phyloP scores from a whole-genome alignment of 1,140 invertebrate species.

The Neocloeon triangulifer region DNA sequence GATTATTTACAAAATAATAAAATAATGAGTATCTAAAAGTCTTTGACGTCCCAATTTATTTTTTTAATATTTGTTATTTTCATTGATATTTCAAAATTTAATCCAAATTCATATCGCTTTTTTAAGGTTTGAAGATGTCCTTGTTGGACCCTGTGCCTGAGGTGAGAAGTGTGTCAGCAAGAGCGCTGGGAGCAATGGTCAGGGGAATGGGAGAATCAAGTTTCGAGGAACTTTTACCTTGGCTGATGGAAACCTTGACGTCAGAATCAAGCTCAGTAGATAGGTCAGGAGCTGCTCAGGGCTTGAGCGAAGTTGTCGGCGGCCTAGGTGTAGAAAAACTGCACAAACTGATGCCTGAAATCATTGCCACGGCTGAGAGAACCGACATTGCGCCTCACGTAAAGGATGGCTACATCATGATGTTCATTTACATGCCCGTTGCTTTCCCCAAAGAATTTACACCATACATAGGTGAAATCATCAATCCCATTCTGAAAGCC shows the following conservation, averaged over 20 bases:
- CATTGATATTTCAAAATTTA: too few relatives aligned
- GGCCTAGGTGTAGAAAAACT: constrained; percentile 88
- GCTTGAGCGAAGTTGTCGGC: constrained; percentile 80
- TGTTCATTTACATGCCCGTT: constrained; percentile 98
- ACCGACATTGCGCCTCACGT: constrained; percentile 92
- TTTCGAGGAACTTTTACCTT: constrained; percentile 87
- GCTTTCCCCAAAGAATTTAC: constrained; percentile 91
- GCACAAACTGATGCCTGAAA: constrained; percentile 93
- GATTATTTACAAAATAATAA: too few relatives aligned
- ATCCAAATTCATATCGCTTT: too few relatives aligned
- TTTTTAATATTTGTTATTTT: too few relatives aligned
- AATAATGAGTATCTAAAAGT: too few relatives aligned
- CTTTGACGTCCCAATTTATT: too few relatives aligned
- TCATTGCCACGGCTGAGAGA: constrained; percentile 84
- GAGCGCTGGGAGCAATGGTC: constrained; percentile 93
- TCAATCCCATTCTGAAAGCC: constrained; percentile 92
- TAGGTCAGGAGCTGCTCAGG: constrained; percentile 93
- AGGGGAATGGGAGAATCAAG: constrained; percentile 86
- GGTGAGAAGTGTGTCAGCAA: constrained; percentile 73
- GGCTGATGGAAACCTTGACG: constrained; percentile 97
- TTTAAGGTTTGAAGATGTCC: constrained; percentile 89
- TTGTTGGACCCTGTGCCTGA: constrained; percentile 95
- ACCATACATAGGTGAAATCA: constrained; percentile 90
- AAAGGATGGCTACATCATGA: constrained; percentile 99
- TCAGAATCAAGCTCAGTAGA: constrained; percentile 90